A percentile compares a stretch with the other conserved stretches of the same genome.
Conservation (phyloP, 2,797 vertebrate species). For the Corythornis leucogaster region DNA sequence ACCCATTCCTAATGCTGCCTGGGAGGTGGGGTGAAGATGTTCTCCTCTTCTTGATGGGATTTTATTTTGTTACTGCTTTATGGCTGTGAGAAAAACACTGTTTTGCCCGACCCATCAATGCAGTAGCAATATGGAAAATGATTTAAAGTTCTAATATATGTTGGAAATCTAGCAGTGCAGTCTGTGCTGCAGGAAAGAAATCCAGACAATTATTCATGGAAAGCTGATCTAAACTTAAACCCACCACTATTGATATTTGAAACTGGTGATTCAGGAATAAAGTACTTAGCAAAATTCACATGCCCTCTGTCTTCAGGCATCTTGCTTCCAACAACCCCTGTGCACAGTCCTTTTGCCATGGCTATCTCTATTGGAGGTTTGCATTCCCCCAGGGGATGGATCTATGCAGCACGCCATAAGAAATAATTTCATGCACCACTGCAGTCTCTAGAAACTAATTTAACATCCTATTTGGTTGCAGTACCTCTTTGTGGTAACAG, state of each 20-base stretch:
- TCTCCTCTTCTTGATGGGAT: background rate
- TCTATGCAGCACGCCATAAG: conserved; percentile 81
- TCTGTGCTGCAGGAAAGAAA: background rate
- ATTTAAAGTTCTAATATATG: conserved; percentile 26
- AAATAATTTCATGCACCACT: conserved; percentile 89
- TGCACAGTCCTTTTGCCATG: conserved; percentile 35
- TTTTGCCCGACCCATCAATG: background rate
- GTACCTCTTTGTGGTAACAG: conserved; percentile 66
- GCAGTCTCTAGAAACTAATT: conserved; percentile 84
- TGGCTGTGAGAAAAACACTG: background rate
- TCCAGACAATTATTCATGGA: background rate
- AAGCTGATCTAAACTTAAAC: conserved; percentile 11
- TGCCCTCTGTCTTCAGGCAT: background rate
- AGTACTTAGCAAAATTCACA: background rate
- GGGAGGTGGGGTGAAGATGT: background rate
- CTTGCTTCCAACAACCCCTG: background rate
- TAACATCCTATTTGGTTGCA: conserved; percentile 77
- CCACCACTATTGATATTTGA: background rate
- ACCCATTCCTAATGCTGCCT: background rate
- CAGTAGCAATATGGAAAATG: background rate
- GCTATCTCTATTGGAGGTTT: conserved; percentile 73
- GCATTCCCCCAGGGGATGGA: conserved; percentile 73
- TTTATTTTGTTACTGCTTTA: background rate
- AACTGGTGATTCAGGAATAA: conserved; percentile 9
- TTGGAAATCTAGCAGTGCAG: conserved; percentile 2